These are phyloP conservation scores for Scaptomyza parva DNA, from an alignment of 2,888 invertebrate genomes.

Conservation along the genomic window DNA sequence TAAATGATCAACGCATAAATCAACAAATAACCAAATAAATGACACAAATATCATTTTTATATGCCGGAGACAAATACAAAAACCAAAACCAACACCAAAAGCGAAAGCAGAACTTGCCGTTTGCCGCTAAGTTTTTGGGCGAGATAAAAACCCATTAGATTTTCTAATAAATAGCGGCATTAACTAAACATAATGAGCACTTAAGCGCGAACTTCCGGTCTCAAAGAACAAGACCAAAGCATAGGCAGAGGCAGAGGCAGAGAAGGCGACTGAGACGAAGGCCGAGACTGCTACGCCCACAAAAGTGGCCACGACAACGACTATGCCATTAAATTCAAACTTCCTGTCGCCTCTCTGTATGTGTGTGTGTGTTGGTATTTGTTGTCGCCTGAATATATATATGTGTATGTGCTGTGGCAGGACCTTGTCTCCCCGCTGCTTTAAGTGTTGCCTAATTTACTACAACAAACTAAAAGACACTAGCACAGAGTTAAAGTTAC, in stretches of 20 bases:
- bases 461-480: slow-evolving; percentile 45
- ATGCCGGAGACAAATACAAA: slow-evolving; percentile 6
- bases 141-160: slow-evolving; percentile 73
- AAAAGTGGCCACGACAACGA: slow-evolving; percentile 36
- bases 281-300: slow-evolving; percentile 49
- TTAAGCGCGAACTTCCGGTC: slow-evolving; percentile 75
- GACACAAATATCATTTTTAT: slow-evolving; percentile 71
- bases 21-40: slow-evolving; percentile 70
- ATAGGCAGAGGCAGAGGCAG: background rate
- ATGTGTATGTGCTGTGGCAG: slow-evolving; percentile 47
- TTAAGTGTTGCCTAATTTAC: slow-evolving; percentile 76
- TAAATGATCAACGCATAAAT: slow-evolving; percentile 66
- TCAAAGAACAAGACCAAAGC: slow-evolving; percentile 29
- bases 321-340: slow-evolving; percentile 67
- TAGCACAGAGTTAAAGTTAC: background rate
- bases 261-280: background rate
- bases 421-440: slow-evolving; percentile 52
- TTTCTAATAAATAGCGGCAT: slow-evolving; percentile 76
- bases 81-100: background rate
- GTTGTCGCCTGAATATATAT: slow-evolving; percentile 34
- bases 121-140: slow-evolving; percentile 46
- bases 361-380: slow-evolving; percentile 11
- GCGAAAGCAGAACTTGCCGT: slow-evolving; percentile 44
- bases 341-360: slow-evolving; percentile 40
- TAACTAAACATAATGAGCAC: slow-evolving; percentile 79